Percentiles rank a stretch among this genome's conserved stretches.
These are phyloP conservation scores for Eupithecia vulgata DNA, from an alignment of 2,888 invertebrate species.

Conservation along the genomic window DNA sequence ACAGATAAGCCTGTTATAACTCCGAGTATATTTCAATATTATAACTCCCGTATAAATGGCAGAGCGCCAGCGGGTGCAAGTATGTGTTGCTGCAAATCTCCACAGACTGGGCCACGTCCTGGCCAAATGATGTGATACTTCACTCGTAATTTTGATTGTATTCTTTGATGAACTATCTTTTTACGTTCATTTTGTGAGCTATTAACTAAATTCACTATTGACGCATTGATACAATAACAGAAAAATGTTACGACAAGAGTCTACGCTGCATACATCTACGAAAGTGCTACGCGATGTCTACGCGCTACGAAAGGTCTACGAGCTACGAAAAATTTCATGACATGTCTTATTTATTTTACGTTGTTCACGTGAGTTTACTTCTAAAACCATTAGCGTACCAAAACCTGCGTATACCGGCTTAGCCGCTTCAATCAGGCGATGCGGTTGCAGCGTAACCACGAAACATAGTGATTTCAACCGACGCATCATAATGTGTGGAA, in stretches of 20 bases:
- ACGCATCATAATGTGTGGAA: conserved; percentile 4
- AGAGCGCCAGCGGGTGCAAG: conserved; percentile 44
- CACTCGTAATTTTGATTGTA: conserved; percentile 19
- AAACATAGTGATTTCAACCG: conserved; percentile 10
- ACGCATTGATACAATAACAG: neutral
- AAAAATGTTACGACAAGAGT: neutral
- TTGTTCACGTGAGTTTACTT: neutral
- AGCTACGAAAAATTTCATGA: neutral
- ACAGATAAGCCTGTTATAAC: conserved; percentile 47
- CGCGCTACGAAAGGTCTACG: neutral
- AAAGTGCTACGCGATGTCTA: neutral
- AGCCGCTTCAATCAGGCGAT: conserved; percentile 6
- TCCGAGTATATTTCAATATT: conserved; percentile 46
- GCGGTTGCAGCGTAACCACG: conserved; percentile 14
- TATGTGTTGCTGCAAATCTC: conserved; percentile 40
- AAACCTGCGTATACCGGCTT: neutral
- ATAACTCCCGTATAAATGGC: conserved; percentile 47
- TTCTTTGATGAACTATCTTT: conserved; percentile 4
- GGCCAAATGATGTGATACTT: conserved; percentile 33
- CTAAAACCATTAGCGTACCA: neutral
- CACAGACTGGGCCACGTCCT: conserved; percentile 29
- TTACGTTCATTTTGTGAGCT: neutral
- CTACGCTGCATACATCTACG: neutral
- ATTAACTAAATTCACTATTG: neutral
- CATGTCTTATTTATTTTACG: too few relatives aligned